These are phyloP conservation scores for Varecia variegata DNA, from an alignment of 2,797 vertebrate genomes.

Conservation along the genomic window DNA sequence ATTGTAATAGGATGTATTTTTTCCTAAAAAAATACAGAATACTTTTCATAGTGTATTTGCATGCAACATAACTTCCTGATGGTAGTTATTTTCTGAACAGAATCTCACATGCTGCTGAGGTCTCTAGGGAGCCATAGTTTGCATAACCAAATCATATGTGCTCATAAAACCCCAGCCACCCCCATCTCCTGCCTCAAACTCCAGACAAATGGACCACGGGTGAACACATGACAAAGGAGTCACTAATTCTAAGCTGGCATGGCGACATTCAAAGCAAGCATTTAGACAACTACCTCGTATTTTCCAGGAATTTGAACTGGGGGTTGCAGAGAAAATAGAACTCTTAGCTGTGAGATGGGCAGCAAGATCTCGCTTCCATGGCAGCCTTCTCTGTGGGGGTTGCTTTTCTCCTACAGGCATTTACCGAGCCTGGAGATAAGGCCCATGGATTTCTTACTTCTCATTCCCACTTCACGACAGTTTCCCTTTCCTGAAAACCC, in stretches of 20 bases:
- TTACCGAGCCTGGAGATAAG: not conserved
- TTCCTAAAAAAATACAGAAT: not conserved
- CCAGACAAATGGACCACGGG: no score
- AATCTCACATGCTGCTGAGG: not conserved
- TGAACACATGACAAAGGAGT: not conserved
- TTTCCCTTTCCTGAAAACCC: not conserved
- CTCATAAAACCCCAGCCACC: no score
- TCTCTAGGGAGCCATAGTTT: not conserved
- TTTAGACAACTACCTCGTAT: not conserved
- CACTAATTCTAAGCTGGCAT: not conserved
- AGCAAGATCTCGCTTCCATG: no score
- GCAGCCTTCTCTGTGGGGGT: not conserved
- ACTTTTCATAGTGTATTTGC: not conserved
- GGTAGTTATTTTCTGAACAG: not conserved
- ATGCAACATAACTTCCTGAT: not conserved
- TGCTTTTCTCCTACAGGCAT: not conserved
- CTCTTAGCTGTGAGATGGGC: no score
- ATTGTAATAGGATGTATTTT: not conserved
- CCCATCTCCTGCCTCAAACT: not conserved
- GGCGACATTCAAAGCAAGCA: not conserved
- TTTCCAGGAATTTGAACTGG: not conserved
- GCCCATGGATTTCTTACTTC: not conserved
- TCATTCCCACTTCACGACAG: not conserved
- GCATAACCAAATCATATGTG: no score
- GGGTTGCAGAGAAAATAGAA: not conserved